Base-by-base conservation (phyloP, 2,113 vertebrate genomes). In the Corapipo altera region DNA sequence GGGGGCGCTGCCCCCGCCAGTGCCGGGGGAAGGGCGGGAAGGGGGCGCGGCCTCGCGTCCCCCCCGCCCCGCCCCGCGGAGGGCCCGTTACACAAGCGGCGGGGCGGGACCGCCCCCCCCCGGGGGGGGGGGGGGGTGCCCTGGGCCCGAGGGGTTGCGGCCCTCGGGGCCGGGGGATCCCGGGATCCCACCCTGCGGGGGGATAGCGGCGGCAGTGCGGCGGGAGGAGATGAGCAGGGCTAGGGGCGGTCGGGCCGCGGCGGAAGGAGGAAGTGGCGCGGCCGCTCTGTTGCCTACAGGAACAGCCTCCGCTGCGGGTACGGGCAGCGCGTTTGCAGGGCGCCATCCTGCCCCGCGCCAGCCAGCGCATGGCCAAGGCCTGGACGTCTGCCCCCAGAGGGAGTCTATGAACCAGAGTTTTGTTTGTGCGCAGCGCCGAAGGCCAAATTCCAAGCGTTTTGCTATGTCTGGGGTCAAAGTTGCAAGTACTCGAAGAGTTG, bases 211-310 rank as follows among this genome's bases (percentile, higher is more conserved):
- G 7, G 71, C 33, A 7, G 44, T 2, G 61, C 51, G 52, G 28
- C 11, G 17, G 43, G 37, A 23, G 24, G 55, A 37, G 39, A 19
- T 35, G 41, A 58, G 70, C 35, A 30, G 37, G 78, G 73, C 35
- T 7, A 9, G 58, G 52, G 33, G 41, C 43, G 6, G 72, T 9
- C 8, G 82, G 83, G 67, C 37, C 49, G 5, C 59, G 11, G 87
- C 93, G 93, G 95, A 85, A 93, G 93, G 88, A 78, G 95, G 93
- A 96, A 93, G 91, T 57, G 24, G 39, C 28, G 84, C 19, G 51
- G 8, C 3, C 22, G 0, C 17, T 23, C 24, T 28, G n/a, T 2
- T 48, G 26, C 26, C 30, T 2, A 24, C 41, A 5, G 77, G 65
- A 64, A 1, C 12, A 15, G 57, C 12, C 43, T 26, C 7, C 11